Percentiles rank a stretch among this genome's conserved stretches.
phyloP scores from a whole-genome alignment of 2,113 vertebrate species.

The Phaetusa simplex region DNA sequence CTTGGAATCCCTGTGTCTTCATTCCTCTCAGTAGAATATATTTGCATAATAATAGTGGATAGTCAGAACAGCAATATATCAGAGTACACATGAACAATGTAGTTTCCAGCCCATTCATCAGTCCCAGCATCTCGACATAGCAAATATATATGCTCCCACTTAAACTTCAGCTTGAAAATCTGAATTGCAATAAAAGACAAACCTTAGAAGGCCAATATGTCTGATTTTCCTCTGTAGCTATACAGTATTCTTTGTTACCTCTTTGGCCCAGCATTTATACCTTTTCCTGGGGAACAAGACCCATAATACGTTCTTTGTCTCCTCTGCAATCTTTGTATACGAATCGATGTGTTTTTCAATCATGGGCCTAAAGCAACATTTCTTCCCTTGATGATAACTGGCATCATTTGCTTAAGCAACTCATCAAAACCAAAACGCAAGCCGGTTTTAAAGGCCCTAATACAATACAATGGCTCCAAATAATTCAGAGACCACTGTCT shows the following conservation, averaged over 20 bases:
- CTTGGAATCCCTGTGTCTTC: slow-evolving; percentile 18
- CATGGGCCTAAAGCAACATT: background rate
- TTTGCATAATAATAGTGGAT: slow-evolving; percentile 52
- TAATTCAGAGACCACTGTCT: background rate
- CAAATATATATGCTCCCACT: background rate
- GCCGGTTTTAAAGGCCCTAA: background rate
- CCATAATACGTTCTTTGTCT: background rate
- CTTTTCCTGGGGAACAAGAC: background rate
- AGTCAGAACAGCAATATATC: slow-evolving; percentile 29
- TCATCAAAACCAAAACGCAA: background rate
- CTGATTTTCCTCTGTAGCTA: background rate
- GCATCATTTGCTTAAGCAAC: background rate
- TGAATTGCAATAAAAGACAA: background rate
- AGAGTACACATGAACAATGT: background rate
- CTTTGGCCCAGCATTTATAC: background rate
- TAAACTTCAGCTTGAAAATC: slow-evolving; percentile 9
- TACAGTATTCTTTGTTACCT: background rate
- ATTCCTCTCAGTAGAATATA: background rate
- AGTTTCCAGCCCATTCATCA: slow-evolving; percentile 26
- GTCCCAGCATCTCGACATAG: background rate
- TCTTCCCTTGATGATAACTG: background rate
- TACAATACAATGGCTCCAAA: background rate
- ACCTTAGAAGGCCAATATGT: background rate
- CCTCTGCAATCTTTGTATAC: background rate
- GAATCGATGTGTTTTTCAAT: background rate